phyloP scores from a whole-genome alignment of 1,140 invertebrate genomes.

The Drosophila azteca region DNA sequence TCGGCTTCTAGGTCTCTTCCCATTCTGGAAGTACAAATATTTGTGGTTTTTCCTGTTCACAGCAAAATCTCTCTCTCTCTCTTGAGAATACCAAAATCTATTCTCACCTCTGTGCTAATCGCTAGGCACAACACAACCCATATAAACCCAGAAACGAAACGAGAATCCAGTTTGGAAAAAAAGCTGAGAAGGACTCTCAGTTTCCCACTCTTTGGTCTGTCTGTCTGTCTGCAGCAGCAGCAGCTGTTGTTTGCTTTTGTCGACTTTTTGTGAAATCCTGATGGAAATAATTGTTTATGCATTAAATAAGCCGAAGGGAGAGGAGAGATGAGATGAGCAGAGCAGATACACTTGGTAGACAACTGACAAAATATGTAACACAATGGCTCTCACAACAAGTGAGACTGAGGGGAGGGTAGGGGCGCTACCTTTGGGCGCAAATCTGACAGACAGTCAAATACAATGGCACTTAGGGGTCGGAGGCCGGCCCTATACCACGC shows the following conservation, averaged over 20 bases:
- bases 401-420: conserved; percentile 50
- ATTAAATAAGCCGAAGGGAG: conserved; percentile 73
- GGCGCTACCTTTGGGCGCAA: conserved; percentile 52
- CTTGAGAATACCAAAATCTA: conserved; percentile 31
- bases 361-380: conserved; percentile 78
- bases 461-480: conserved; percentile 69
- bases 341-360: conserved; percentile 48
- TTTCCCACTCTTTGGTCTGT: conserved; percentile 31
- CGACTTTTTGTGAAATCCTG: conserved; percentile 80
- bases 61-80: conserved; percentile 8
- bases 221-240: conserved; percentile 22
- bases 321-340: conserved; percentile 33
- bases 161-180: conserved; percentile 33
- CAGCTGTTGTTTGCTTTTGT: conserved; percentile 66
- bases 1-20: too few relatives aligned
- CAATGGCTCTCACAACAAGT: conserved; percentile 70
- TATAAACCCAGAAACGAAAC: neutral
- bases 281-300: conserved; percentile 82
- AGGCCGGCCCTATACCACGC: conserved; percentile 25
- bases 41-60: conserved; percentile 63
- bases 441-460: conserved; percentile 69
- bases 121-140: conserved; percentile 35
- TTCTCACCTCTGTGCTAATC: conserved; percentile 54
- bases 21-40: conserved; percentile 61
- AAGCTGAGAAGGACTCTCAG: conserved; percentile 22